Conservation (phyloP, 1,140 invertebrate species). For the Calliopsis andreniformis region DNA sequence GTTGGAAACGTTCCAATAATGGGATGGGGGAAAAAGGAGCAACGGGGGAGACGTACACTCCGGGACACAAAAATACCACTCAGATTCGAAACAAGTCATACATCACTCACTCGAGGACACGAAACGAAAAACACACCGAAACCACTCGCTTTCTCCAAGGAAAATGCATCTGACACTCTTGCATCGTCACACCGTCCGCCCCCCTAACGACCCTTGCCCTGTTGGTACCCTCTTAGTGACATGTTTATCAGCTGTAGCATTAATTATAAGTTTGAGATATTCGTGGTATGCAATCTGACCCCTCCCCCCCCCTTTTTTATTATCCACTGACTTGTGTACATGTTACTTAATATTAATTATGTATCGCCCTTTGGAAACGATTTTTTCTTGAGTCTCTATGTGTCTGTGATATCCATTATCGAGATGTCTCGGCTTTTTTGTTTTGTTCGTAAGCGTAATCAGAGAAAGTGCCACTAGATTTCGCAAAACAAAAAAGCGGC, state of each 20-base stretch:
- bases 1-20: conserved; percentile 26
- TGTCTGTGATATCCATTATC: conserved; percentile 9
- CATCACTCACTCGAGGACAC: conserved; percentile 42
- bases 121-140: conserved; percentile 32
- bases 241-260: conserved; percentile 65
- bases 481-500: conserved; percentile 11
- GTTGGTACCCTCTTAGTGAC: conserved; percentile 63
- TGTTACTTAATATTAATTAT: conserved; percentile 57
- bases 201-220: conserved; percentile 14
- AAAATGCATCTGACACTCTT: conserved; percentile 64
- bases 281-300: conserved; percentile 77
- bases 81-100: conserved; percentile 46
- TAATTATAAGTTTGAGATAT: conserved; percentile 67
- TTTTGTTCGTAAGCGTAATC: neutral
- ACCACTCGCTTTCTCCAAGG: conserved; percentile 30
- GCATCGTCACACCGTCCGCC: conserved; percentile 51
- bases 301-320: conserved; percentile 63
- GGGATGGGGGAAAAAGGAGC: neutral
- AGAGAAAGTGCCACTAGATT: no score
- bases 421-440: neutral
- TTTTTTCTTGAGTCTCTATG: conserved; percentile 25
- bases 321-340: conserved; percentile 75
- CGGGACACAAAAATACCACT: conserved; percentile 43
- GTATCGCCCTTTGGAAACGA: conserved; percentile 20
- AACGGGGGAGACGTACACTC: neutral